phyloP scores from a whole-genome alignment of 2,888 invertebrate genomes.

The Chydorus sphaericus region DNA sequence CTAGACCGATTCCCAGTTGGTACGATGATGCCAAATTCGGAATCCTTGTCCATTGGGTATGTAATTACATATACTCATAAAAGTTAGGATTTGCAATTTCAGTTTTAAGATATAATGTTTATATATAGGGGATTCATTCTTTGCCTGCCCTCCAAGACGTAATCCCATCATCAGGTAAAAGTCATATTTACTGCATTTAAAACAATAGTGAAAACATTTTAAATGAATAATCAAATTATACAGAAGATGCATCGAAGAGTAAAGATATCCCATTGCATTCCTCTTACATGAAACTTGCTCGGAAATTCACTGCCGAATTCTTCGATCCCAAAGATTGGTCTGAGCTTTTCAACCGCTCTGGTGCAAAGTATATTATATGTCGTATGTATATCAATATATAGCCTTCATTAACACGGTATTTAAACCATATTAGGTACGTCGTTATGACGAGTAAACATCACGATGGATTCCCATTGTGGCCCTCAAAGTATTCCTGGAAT shows the following conservation, averaged over 20 bases:
- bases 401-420: neutral
- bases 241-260: too few species aligned
- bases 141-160: too few species aligned
- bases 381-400: too few species aligned
- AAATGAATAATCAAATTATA: too few species aligned
- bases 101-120: too few species aligned
- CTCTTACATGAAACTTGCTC: too few species aligned
- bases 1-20: conserved; percentile 70
- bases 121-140: too few species aligned
- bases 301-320: too few species aligned
- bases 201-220: conserved; percentile 54
- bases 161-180: conserved; percentile 73
- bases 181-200: conserved; percentile 97
- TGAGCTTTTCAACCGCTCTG: conserved; percentile 32
- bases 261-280: too few species aligned
- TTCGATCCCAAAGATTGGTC: conserved; percentile 33
- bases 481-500: conserved; percentile 31
- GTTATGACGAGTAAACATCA: conserved; percentile 31
- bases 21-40: conserved; percentile 81
- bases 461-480: conserved; percentile 34
- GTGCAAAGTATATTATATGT: conserved; percentile 33
- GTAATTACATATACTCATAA: conserved; percentile 82
- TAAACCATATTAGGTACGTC: too few species aligned
- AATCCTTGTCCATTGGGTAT: conserved; percentile 87
- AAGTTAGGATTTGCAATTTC: too few species aligned